phyloP scores from a whole-genome alignment of 2,113 vertebrate genomes.

The Mohoua ochrocephala region DNA sequence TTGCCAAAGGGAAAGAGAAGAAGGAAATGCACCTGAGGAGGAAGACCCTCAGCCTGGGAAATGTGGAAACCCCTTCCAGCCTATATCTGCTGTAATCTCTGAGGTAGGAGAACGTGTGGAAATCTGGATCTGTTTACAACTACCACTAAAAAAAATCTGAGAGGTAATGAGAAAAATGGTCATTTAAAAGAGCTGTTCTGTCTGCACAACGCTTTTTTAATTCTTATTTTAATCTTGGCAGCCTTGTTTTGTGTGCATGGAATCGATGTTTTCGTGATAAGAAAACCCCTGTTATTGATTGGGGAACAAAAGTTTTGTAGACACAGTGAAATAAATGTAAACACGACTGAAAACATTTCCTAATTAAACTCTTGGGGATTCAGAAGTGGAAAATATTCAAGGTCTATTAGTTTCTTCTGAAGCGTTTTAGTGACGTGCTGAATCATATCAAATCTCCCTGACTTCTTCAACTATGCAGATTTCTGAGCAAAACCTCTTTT shows the following conservation, averaged over 20 bases:
- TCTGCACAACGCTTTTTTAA: not conserved
- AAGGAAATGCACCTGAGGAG: constrained; percentile 67
- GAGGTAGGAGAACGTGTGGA: constrained; percentile 75
- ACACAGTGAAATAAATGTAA: not conserved
- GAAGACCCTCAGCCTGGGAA: constrained; percentile 65
- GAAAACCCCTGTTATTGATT: not conserved
- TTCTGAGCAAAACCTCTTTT: not conserved
- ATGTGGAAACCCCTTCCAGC: constrained; percentile 84
- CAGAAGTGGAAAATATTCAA: not conserved
- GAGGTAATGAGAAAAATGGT: not conserved
- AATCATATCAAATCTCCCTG: not conserved
- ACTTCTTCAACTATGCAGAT: not conserved
- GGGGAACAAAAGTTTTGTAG: not conserved
- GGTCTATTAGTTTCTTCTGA: not conserved
- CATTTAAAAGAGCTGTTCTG: not conserved
- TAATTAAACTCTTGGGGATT: not conserved
- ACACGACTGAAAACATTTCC: not conserved
- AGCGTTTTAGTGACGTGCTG: not conserved
- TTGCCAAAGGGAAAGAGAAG: constrained; percentile 79
- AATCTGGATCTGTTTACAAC: not conserved
- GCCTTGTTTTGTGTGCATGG: not conserved
- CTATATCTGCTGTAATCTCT: constrained; percentile 79
- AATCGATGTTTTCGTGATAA: not conserved
- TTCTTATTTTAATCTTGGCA: not conserved
- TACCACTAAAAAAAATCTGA: not conserved